These are phyloP conservation scores for Protophormia terraenovae DNA, from an alignment of 2,888 invertebrate species.

Conservation along the genomic window DNA sequence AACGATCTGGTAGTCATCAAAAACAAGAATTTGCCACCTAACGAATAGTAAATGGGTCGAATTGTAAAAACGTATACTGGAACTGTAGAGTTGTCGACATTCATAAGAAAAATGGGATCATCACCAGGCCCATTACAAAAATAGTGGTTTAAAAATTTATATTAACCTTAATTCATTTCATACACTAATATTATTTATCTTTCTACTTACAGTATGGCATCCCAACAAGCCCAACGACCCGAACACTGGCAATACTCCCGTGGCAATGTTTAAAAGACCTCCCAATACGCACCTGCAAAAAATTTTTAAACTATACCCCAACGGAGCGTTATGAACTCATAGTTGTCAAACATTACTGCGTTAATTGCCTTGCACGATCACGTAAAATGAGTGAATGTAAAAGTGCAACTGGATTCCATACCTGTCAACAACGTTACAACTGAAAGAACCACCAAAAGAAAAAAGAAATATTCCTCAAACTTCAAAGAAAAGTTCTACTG, in stretches of 20 bases:
- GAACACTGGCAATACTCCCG: not conserved
- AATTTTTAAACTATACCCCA: not conserved
- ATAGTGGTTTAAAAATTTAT: not conserved
- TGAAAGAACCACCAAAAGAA: too few species aligned
- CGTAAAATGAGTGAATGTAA: not conserved
- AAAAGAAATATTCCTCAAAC: too few species aligned
- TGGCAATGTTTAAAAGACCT: not conserved
- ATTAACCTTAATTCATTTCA: not conserved
- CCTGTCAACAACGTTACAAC: too few species aligned
- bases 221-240: too few species aligned
- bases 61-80: slow-evolving; percentile 1
- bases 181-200: not conserved
- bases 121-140: too few species aligned
- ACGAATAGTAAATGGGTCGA: slow-evolving; percentile 44
- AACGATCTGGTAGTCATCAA: slow-evolving; percentile 43
- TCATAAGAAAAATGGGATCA: not conserved
- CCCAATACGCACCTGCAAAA: not conserved
- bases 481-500: too few species aligned
- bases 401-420: too few species aligned
- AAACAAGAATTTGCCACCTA: slow-evolving; percentile 33
- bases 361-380: not conserved
- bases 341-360: not conserved
- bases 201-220: not conserved
- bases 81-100: slow-evolving; percentile 28
- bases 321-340: not conserved